Base-by-base conservation (phyloP, 1,140 invertebrate genomes). In the Meloidogyne floridensis region DNA sequence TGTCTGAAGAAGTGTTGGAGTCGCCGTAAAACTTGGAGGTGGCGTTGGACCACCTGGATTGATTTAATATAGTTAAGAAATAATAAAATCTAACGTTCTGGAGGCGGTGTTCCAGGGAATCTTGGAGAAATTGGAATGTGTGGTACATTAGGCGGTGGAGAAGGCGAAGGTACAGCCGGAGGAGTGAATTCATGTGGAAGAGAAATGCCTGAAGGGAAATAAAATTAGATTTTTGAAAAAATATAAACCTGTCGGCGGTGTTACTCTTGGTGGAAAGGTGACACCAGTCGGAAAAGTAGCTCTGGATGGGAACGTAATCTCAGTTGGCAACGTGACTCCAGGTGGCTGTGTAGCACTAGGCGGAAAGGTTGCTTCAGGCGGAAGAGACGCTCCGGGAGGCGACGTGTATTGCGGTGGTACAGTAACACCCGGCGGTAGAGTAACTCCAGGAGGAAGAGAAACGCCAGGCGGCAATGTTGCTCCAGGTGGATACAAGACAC, bases 91-190 rank as follows among this genome's bases (percentile, higher is more conserved):
- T n/a, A n/a, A 65, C 59, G 59, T 65, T 65, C 59, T 7, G 59
- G 4, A n/a, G 59, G 59, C 6, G 13, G 59, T 65, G 59, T 65
- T 65, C 59, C 59, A n/a, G 59, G 59, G n/a, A 65, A 65, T 65
- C 59, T n/a, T n/a, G 59, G 59, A 56, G 81, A 20, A 59, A 53
- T 74, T 59, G 76, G 82, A 18, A 78, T 77, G 5, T 20, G 81
- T 18, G 82, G 82, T n/a, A 3, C 47, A 18, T 53, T n/a, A 43
- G 71, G 85, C 13, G 54, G 42, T 42, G 42, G 43, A 20, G 15
- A 65, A 13, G 13, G 32, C 32, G 75, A 70, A 71, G 7, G 51
- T 6, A 56, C 74, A 53, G 74, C 32, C 13, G 53, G 82, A 15
- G 13, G 56, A 6, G 59, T 65, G 2, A 6, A 65, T 18, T 15